Conservation (phyloP, 2,797 vertebrate genomes). For the Spizella passerina region DNA sequence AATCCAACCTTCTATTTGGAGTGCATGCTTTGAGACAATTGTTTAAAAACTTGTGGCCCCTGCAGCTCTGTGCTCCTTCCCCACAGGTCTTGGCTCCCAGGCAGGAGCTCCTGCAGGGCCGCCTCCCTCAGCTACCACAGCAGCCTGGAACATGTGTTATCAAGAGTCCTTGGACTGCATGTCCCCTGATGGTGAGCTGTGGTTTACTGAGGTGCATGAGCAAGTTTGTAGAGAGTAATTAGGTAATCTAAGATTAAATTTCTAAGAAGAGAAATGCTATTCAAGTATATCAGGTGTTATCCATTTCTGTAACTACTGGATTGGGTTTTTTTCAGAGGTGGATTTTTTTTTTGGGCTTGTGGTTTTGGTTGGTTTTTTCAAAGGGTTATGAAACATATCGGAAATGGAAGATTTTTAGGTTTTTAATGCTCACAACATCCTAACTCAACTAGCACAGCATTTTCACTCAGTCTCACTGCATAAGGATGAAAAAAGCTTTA, state of each 20-base stretch:
- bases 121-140: not conserved
- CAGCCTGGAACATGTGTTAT: accelerated
- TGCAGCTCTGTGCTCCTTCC: not conserved
- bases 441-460: not conserved
- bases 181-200: accelerated
- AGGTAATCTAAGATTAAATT: not conserved
- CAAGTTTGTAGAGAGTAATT: not conserved
- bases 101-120: not conserved
- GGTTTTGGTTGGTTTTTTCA: not conserved
- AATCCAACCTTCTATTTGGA: not conserved
- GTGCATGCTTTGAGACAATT: accelerated
- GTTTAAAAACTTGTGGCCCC: not conserved
- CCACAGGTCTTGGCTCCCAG: not conserved
- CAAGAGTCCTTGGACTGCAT: not conserved
- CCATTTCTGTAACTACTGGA: not conserved
- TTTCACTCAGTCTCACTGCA: not conserved
- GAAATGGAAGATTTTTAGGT: not conserved
- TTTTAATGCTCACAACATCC: not conserved
- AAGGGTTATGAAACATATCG: not conserved
- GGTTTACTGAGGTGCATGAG: not conserved
- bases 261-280: not conserved
- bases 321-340: not conserved
- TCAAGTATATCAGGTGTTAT: not conserved
- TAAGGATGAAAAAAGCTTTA: not conserved
- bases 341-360: accelerated